Conservation (phyloP, 2,113 vertebrate species). For the Nothobranchius kuhntae region DNA sequence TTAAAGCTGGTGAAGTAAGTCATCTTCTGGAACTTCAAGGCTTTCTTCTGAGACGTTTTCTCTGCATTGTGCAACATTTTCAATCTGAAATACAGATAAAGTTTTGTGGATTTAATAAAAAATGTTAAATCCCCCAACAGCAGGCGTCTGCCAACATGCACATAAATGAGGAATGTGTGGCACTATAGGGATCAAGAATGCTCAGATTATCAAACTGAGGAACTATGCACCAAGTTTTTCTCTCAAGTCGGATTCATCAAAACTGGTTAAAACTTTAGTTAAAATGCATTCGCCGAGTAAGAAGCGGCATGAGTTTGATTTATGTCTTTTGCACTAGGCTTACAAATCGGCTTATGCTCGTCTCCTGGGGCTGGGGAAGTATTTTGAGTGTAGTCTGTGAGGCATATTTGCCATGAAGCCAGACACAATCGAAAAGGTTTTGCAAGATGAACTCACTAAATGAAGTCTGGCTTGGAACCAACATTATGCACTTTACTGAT, state of each 20-base stretch:
- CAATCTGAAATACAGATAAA: conserved; percentile 2
- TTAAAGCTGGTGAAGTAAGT: too few relatives aligned
- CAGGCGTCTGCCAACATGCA: conserved; percentile 19
- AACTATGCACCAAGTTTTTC: too few relatives aligned
- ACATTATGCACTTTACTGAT: conserved; percentile 42
- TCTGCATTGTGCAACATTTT: conserved; percentile 18
- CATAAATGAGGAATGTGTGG: conserved; percentile 8
- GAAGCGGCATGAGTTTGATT: conserved; percentile 33
- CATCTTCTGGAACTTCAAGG: not conserved
- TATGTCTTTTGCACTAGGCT: not conserved
- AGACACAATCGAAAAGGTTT: conserved; percentile 36
- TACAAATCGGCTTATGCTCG: conserved; percentile 26
- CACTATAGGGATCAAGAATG: not conserved
- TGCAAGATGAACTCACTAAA: conserved; percentile 36
- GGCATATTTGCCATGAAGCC: conserved; percentile 12
- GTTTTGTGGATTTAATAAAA: conserved; percentile 34
- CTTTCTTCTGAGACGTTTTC: not conserved
- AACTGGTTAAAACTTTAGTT: not conserved
- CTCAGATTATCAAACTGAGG: too few relatives aligned
- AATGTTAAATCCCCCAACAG: conserved; percentile 23
- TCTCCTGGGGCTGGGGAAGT: conserved; percentile 10
- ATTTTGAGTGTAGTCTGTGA: conserved; percentile 27
- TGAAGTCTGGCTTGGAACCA: conserved; percentile 31
- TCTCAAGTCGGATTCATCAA: too few relatives aligned
- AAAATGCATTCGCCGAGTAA: not conserved